Conservation (phyloP, 2,797 vertebrate species). For the Danio choprae region DNA sequence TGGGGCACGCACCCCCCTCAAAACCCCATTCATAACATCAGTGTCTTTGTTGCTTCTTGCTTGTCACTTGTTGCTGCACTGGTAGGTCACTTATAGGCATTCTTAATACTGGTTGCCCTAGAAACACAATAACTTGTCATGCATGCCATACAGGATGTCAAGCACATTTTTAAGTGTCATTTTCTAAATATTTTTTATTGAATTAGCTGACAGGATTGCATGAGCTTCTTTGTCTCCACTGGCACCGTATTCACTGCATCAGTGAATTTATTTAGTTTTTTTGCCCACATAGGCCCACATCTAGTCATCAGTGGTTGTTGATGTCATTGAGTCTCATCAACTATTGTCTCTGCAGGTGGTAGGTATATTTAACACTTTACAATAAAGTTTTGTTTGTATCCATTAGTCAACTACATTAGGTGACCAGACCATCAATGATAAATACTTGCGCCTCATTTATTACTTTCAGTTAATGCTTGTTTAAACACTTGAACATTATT, state of each 20-base stretch:
- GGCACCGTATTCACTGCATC: background rate
- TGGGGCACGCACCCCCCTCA: background rate
- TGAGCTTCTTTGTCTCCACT: background rate
- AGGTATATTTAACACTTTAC: too few species aligned
- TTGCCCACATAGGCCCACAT: background rate
- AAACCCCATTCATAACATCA: background rate
- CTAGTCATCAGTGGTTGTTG: background rate
- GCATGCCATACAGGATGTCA: background rate
- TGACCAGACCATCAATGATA: too few species aligned
- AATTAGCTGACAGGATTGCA: background rate
- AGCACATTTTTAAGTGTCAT: background rate
- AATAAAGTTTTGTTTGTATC: too few species aligned
- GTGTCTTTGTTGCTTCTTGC: background rate
- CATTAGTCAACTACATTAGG: too few species aligned
- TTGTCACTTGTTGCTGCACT: background rate
- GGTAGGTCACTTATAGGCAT: constrained; percentile 9
- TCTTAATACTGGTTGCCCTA: constrained; percentile 19
- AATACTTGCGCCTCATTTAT: too few species aligned
- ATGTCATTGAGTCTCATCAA: background rate
- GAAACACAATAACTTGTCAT: constrained; percentile 2
- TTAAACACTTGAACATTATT: too few species aligned
- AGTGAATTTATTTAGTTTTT: background rate
- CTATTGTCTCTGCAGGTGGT: background rate
- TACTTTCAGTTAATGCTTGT: too few species aligned
- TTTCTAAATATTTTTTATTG: background rate